A percentile compares a stretch with the other conserved stretches of the same genome.
These are phyloP conservation scores for Spialia ferax DNA, from an alignment of 2,888 invertebrate species.

Conservation along the genomic window DNA sequence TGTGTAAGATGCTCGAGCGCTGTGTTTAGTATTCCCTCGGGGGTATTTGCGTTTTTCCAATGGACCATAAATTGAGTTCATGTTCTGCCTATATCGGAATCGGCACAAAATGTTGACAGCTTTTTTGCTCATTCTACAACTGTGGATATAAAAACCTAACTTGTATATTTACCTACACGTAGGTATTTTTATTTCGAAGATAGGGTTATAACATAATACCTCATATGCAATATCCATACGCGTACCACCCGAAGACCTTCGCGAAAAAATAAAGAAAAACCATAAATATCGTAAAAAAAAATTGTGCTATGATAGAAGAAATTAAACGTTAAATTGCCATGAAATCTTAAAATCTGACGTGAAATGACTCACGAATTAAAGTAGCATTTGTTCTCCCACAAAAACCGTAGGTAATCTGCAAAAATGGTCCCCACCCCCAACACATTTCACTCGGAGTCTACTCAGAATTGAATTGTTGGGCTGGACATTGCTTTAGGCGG, in stretches of 20 bases:
- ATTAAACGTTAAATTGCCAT: slow-evolving; percentile 9
- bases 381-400: slow-evolving; percentile 7
- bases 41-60: slow-evolving; percentile 41
- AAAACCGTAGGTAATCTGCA: slow-evolving; percentile 18
- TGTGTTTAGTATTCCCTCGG: slow-evolving; percentile 27
- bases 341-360: not conserved
- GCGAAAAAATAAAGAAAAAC: too few species aligned
- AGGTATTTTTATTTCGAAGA: too few species aligned
- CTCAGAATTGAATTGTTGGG: slow-evolving; percentile 76
- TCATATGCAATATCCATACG: too few species aligned
- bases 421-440: slow-evolving; percentile 15
- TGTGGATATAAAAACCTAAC: not conserved
- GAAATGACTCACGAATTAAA: slow-evolving; percentile 2
- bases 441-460: slow-evolving; percentile 48
- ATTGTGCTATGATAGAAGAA: too few species aligned
- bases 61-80: slow-evolving; percentile 37
- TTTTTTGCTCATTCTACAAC: slow-evolving; percentile 16
- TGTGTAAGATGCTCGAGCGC: slow-evolving; percentile 26
- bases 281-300: too few species aligned
- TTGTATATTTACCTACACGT: too few species aligned
- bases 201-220: too few species aligned
- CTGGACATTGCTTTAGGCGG: slow-evolving; percentile 60
- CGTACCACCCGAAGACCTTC: too few species aligned
- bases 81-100: slow-evolving; percentile 15
- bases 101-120: slow-evolving; percentile 23